These are phyloP conservation scores for Aquatica leii DNA, from an alignment of 2,888 invertebrate genomes.

Conservation along the genomic window DNA sequence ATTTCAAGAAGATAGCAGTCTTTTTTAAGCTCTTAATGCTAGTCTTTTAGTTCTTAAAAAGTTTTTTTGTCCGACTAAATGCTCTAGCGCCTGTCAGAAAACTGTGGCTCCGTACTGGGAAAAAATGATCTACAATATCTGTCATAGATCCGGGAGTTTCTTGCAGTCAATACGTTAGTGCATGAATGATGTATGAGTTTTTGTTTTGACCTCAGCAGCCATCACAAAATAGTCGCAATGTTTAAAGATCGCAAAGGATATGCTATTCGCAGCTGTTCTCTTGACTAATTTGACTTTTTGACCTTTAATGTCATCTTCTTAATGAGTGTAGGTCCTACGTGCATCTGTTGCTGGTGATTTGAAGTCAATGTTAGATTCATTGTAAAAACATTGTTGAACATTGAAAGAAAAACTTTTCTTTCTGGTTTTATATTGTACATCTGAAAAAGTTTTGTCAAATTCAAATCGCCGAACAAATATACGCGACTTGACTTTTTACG, in stretches of 20 bases:
- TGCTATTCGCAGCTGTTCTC: background rate
- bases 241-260: slow-evolving; percentile 2
- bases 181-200: slow-evolving; percentile 4
- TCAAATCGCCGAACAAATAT: background rate
- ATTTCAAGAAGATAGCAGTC: too few species aligned
- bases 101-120: too few species aligned
- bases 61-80: too few species aligned
- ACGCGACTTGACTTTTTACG: background rate
- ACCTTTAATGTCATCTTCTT: background rate
- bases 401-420: background rate
- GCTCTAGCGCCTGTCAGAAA: too few species aligned
- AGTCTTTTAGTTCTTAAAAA: too few species aligned
- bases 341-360: background rate
- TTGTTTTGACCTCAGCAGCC: background rate
- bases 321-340: too few species aligned
- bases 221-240: slow-evolving; percentile 15
- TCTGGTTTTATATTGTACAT: background rate
- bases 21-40: too few species aligned
- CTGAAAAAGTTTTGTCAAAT: background rate
- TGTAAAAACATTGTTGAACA: slow-evolving; percentile 1
- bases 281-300: too few species aligned
- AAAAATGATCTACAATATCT: too few species aligned
- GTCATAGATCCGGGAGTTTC: too few species aligned
- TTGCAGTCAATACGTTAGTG: too few species aligned
- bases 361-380: background rate